A percentile compares a stretch with the other conserved stretches of the same genome.
These are phyloP conservation scores for Pomatorhinus ruficollis DNA, from an alignment of 2,113 vertebrate genomes.

Conservation along the genomic window DNA sequence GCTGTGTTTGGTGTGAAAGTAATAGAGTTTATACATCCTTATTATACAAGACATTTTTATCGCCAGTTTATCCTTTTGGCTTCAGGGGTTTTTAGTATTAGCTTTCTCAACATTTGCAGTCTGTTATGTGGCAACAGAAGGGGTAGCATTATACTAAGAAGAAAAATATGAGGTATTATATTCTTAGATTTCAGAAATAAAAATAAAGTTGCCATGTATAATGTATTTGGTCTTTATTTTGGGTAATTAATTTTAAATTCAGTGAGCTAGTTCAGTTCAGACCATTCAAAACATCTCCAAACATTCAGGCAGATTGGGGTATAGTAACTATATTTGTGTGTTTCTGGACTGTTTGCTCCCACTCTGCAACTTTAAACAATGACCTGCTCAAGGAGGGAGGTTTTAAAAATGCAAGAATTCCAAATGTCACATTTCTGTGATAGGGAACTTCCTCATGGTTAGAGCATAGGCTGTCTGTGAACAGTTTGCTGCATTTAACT, in stretches of 20 bases:
- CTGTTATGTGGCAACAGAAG: neutral
- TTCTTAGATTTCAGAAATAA: neutral
- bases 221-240: neutral
- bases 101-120: neutral
- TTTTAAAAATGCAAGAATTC: neutral
- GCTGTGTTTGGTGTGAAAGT: neutral
- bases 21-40: constrained; percentile 19
- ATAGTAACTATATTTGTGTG: rapidly evolving
- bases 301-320: neutral
- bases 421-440: neutral
- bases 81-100: constrained; percentile 15
- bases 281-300: neutral
- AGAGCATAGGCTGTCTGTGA: neutral
- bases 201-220: neutral
- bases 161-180: neutral
- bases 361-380: neutral
- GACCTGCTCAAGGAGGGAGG: neutral
- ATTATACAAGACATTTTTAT: constrained; percentile 10
- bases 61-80: neutral
- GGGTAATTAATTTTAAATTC: neutral
- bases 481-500: neutral
- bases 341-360: neutral
- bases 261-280: neutral
- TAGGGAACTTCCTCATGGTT: neutral
- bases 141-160: neutral